Percentiles rank a stretch among this genome's conserved stretches.
These are phyloP conservation scores for Dolichopus griseipennis DNA, from an alignment of 2,888 invertebrate genomes.

Conservation along the genomic window DNA sequence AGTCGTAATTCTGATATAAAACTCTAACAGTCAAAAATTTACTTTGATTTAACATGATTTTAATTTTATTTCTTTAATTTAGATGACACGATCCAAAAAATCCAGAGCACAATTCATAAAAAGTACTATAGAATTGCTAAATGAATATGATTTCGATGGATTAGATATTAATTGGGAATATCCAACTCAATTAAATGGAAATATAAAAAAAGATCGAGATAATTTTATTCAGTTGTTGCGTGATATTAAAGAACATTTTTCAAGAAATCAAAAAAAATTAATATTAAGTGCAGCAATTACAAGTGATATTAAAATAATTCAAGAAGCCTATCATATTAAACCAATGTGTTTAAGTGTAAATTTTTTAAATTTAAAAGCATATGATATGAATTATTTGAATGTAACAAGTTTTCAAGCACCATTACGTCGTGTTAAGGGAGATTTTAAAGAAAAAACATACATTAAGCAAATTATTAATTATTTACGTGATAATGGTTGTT, in stretches of 20 bases:
- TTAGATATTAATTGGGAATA: conserved; percentile 49
- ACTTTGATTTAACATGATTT: neutral
- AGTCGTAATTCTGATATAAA: too few relatives aligned
- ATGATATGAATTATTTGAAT: conserved; percentile 40
- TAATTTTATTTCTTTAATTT: conserved; percentile 27
- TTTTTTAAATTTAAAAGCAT: conserved; percentile 46
- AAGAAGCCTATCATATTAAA: conserved; percentile 41
- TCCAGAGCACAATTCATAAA: conserved; percentile 41
- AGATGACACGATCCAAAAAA: conserved; percentile 40
- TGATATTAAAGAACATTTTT: conserved; percentile 39
- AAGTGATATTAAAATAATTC: conserved; percentile 34
- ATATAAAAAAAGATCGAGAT: conserved; percentile 33
- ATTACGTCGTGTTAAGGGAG: conserved; percentile 21
- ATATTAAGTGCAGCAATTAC: conserved; percentile 45
- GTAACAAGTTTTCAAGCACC: conserved; percentile 43
- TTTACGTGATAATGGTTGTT: conserved; percentile 38
- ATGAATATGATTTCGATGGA: conserved; percentile 45
- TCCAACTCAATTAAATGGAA: conserved; percentile 31
- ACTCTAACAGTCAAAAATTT: too few relatives aligned
- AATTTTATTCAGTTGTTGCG: conserved; percentile 42
- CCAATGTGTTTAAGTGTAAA: conserved; percentile 42
- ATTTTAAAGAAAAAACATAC: conserved; percentile 21
- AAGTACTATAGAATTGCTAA: conserved; percentile 40
- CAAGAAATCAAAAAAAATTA: conserved; percentile 30
- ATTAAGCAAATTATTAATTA: conserved; percentile 29